A percentile compares a stretch with the other conserved stretches of the same genome.
phyloP scores from a whole-genome alignment of 1,140 invertebrate species.

The Drosophila dunni region DNA sequence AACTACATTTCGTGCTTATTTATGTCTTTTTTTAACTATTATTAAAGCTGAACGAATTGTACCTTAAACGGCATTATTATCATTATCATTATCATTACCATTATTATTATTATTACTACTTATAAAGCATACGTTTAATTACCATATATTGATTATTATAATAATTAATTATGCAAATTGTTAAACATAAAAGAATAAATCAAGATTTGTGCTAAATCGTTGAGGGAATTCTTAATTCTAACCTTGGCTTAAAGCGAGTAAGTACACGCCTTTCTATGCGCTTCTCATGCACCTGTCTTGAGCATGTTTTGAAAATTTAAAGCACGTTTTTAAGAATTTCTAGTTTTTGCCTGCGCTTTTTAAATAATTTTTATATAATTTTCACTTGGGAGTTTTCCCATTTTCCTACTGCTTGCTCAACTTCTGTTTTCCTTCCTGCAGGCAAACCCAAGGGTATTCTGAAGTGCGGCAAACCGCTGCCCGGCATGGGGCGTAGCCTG shows the following conservation, averaged over 20 bases:
- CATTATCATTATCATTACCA: slow-evolving; percentile 41
- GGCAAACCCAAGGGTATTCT: slow-evolving; percentile 84
- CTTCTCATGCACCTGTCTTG: slow-evolving; percentile 19
- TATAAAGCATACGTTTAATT: slow-evolving; percentile 55
- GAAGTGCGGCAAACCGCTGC: slow-evolving; percentile 84
- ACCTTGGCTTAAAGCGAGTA: slow-evolving; percentile 25
- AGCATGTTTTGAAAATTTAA: slow-evolving; percentile 18
- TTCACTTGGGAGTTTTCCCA: neutral
- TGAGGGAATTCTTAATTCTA: neutral
- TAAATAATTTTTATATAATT: slow-evolving; percentile 7
- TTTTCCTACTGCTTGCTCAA: neutral
- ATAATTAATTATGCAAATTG: slow-evolving; percentile 68
- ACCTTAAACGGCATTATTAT: slow-evolving; percentile 73
- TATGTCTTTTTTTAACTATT: slow-evolving; percentile 62
- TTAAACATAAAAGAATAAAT: slow-evolving; percentile 68
- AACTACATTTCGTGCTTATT: slow-evolving; percentile 62
- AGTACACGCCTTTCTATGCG: slow-evolving; percentile 35
- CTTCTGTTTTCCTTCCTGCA: neutral
- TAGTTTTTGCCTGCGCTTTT: slow-evolving; percentile 8
- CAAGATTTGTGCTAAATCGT: slow-evolving; percentile 62
- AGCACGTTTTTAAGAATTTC: slow-evolving; percentile 2
- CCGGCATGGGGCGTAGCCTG: slow-evolving; percentile 62
- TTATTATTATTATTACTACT: slow-evolving; percentile 42
- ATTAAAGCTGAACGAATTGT: slow-evolving; percentile 67
- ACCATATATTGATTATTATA: slow-evolving; percentile 56